Percentiles rank a stretch among this genome's conserved stretches.
phyloP scores from a whole-genome alignment of 2,113 vertebrate genomes.

The Coracopsis vasa region DNA sequence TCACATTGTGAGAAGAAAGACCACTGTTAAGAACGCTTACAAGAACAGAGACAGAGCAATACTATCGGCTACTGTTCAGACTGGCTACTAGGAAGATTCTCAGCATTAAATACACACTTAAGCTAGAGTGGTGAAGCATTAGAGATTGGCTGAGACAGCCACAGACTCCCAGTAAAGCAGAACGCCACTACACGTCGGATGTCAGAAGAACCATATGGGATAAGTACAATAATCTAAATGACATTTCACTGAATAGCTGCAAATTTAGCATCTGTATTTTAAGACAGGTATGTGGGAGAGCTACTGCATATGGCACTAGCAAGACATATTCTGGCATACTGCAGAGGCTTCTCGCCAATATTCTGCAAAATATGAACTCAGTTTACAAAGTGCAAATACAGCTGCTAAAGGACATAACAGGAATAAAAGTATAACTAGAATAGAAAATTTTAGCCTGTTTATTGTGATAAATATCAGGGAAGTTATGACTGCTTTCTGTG shows the following conservation, averaged over 20 bases:
- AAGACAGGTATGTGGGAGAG: background rate
- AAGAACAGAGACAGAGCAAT: background rate
- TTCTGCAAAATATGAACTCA: background rate
- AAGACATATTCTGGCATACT: background rate
- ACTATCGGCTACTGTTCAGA: background rate
- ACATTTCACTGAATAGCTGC: background rate
- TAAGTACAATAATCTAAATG: background rate
- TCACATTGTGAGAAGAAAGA: background rate
- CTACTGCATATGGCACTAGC: background rate
- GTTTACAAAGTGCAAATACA: background rate
- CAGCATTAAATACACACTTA: background rate
- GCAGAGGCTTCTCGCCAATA: background rate
- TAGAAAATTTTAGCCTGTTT: background rate
- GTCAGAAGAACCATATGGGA: background rate
- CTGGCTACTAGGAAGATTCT: background rate
- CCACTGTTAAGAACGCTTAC: background rate
- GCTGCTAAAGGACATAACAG: background rate
- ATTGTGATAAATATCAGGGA: background rate
- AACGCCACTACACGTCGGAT: rapidly evolving
- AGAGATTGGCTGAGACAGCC: background rate
- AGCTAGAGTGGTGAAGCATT: background rate
- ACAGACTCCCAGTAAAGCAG: background rate
- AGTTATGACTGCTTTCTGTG: background rate
- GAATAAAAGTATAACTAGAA: background rate
- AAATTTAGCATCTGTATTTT: conserved; percentile 12